phyloP scores from a whole-genome alignment of 1,140 invertebrate genomes.

The Zaprionus nigranus region DNA sequence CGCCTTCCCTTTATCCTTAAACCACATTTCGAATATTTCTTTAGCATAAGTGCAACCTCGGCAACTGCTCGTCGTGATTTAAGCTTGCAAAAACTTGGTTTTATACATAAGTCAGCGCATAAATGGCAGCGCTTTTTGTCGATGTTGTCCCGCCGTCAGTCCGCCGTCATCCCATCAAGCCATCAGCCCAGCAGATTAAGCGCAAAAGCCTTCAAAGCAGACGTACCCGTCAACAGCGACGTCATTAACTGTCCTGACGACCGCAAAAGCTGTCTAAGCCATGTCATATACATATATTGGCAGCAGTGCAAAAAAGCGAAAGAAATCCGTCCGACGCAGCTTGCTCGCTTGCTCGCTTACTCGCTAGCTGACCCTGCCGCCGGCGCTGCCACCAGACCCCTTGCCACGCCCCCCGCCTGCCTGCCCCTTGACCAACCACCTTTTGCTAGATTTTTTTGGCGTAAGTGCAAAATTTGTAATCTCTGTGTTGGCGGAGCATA shows the following conservation, averaged over 20 bases:
- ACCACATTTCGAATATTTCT: not conserved
- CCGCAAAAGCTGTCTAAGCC: conserved; percentile 73
- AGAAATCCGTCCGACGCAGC: conserved; percentile 37
- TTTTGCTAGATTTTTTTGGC: conserved; percentile 37
- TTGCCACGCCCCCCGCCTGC: not conserved
- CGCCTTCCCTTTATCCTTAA: not conserved
- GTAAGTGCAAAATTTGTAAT: conserved; percentile 82
- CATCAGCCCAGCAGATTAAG: conserved; percentile 52
- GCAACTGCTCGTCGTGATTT: conserved; percentile 1
- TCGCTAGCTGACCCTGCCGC: not conserved
- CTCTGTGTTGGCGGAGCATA: conserved; percentile 50
- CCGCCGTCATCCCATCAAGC: conserved; percentile 1
- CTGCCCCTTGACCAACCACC: not conserved
- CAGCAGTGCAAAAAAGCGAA: conserved; percentile 43
- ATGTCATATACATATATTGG: conserved; percentile 44
- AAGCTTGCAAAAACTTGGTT: conserved; percentile 1
- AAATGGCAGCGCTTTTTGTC: conserved; percentile 29
- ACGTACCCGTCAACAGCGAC: conserved; percentile 51
- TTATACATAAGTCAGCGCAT: conserved; percentile 25
- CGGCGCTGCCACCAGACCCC: not conserved
- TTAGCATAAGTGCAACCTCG: not conserved
- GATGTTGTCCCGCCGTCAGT: not conserved
- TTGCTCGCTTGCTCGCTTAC: conserved; percentile 18
- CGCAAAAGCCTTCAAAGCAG: conserved; percentile 73
- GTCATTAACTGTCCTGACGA: conserved; percentile 73